Evolutionary conservation across 2,888 invertebrate species (phyloP).

Genomic region (Sinotaia quadrata): DNA sequence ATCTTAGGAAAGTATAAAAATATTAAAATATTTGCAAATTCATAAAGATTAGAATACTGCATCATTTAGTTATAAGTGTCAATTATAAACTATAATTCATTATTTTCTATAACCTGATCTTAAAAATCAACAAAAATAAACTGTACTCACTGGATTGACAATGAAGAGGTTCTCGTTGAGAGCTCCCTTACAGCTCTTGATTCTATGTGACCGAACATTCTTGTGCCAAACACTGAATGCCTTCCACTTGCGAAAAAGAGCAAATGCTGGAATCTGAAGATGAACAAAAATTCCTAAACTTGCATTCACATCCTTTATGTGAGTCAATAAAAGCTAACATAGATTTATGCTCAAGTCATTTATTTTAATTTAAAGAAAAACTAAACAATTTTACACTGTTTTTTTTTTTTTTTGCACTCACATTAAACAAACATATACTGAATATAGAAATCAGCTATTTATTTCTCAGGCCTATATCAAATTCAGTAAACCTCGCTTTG

Average conservation of each 20-base stretch:
- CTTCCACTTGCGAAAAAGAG: constrained; percentile 75
- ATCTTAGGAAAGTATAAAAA: no score
- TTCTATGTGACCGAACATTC: constrained; percentile 81
- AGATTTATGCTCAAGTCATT: neutral
- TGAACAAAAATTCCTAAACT: neutral
- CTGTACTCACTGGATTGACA: constrained; percentile 76
- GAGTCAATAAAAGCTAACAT: neutral
- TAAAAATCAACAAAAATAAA: neutral
- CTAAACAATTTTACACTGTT: neutral
- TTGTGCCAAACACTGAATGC: constrained; percentile 87
- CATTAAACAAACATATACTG: no score
- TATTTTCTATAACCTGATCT: neutral
- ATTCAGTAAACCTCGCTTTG: no score
- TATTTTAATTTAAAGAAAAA: neutral
- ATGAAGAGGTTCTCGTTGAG: constrained; percentile 82
- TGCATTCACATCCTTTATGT: no score
- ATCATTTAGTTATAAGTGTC: no score
- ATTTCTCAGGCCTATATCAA: no score
- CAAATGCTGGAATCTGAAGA: constrained; percentile 71
- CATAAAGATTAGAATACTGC: no score
- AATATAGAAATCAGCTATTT: no score
- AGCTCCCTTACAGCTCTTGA: constrained; percentile 76
- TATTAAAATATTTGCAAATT: no score
- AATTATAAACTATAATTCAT: no score
- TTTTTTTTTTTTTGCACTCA: no score